Evolutionary conservation across 2,888 invertebrate species (phyloP), one percentile per base, ranked within the genome.

Genomic region (Eugnorisma glareosa): DNA sequence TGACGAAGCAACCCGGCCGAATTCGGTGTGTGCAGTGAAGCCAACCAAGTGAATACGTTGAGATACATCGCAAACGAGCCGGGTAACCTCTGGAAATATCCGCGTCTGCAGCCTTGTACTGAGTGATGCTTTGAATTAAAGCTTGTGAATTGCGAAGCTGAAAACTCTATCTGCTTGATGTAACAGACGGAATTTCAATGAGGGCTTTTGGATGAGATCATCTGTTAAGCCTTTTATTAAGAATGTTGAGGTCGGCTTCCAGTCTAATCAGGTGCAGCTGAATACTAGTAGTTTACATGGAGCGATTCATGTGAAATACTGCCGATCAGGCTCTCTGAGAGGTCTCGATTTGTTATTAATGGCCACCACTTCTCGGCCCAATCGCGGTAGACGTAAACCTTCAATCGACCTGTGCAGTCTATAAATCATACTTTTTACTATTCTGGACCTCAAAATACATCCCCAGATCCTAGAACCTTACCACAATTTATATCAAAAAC

Each of bases 21-120:
- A 84, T 86, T 75, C 40, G 61, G 70, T 68, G 68, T 48, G 76
- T 67, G 68, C 35, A 40, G 40, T 64, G 82, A 83, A 84, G 72
- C 71, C 82, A 81, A 31, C 66, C 80, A 77, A 79, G 82, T 85
- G 84, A 75, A 77, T 76, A 73, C 75, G 8, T 70, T 66, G 77
- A 81, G 77, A 79, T 83, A 86, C 87, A 86, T 85, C 81, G 28
- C 83, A 84, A 90, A 85, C 88, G 89, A 82, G 82, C 76, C 83
- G 83, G 80, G 18, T 83, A 88, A 77, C 64, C 77, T 84, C 83
- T 85, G 54, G 73, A 87, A 86, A 88, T 83, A 86, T 67, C 73
- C 57, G 43, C 51, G 48, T 57, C 51, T 59, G 51, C 37, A 75
- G 57, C 85, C 79, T 83, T 78, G 61, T n/a, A 73, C 18, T 51